These are phyloP conservation scores for Fundulus diaphanus DNA, from an alignment of 2,797 vertebrate genomes.

Conservation along the genomic window DNA sequence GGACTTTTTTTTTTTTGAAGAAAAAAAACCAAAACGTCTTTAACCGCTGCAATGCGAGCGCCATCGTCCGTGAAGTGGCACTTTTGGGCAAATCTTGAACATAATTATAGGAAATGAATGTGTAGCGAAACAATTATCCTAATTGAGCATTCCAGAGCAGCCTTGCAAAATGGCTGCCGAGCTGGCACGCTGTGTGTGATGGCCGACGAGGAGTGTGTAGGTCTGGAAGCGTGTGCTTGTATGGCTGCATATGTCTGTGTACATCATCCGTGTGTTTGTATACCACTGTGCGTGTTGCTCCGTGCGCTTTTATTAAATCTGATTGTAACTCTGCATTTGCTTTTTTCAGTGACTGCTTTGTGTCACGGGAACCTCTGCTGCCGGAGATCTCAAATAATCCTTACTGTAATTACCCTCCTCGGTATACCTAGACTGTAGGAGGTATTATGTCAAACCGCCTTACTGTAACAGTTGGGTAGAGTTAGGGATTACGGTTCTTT, in stretches of 20 bases:
- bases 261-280: conserved; percentile 22
- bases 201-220: conserved; percentile 73
- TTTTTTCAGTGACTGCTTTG: conserved; percentile 56
- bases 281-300: conserved; percentile 18
- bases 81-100: conserved; percentile 18
- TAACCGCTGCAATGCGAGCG: not conserved
- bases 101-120: conserved; percentile 22
- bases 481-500: conserved; percentile 29
- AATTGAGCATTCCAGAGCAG: conserved; percentile 76
- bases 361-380: conserved; percentile 57
- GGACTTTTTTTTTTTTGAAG: not conserved
- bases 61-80: not conserved
- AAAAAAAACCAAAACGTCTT: not conserved
- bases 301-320: conserved; percentile 35
- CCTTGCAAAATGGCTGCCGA: conserved; percentile 80
- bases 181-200: conserved; percentile 74
- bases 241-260: conserved; percentile 36
- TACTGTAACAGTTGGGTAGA: conserved; percentile 22
- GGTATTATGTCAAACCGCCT: conserved; percentile 46
- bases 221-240: conserved; percentile 65
- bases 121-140: conserved; percentile 67
- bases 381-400: conserved; percentile 63
- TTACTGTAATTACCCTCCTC: conserved; percentile 61
- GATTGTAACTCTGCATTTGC: conserved; percentile 52
- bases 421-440: conserved; percentile 44